phyloP scores from a whole-genome alignment of 2,113 vertebrate genomes.

The Grantiella picta region DNA sequence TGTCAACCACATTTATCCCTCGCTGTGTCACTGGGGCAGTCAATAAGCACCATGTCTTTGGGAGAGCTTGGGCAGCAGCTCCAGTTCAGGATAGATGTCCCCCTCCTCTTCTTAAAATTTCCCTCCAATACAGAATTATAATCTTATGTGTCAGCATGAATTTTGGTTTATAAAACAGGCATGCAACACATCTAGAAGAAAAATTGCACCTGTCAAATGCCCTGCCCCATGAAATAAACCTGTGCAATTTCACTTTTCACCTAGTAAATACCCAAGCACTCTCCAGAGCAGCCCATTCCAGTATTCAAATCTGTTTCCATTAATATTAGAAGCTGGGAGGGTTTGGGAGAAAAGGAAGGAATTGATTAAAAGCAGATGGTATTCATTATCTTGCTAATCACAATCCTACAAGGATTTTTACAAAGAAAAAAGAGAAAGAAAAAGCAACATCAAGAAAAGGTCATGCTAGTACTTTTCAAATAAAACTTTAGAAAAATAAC shows the following conservation, averaged over 20 bases:
- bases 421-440: constrained; percentile 35
- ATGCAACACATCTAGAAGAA: constrained; percentile 75
- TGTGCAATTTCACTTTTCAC: constrained; percentile 79
- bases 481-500: constrained; percentile 61
- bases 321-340: constrained; percentile 78
- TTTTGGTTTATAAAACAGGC: constrained; percentile 75
- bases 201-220: constrained; percentile 81
- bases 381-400: constrained; percentile 81
- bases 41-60: not conserved
- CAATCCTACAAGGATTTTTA: constrained; percentile 58
- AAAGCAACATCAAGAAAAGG: constrained; percentile 66
- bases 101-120: not conserved
- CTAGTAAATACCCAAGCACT: constrained; percentile 78
- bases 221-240: constrained; percentile 72
- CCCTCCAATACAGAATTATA: constrained; percentile 47
- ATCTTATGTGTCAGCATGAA: constrained; percentile 61
- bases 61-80: not conserved
- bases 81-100: not conserved
- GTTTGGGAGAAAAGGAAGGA: constrained; percentile 76
- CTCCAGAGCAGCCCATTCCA: constrained; percentile 73
- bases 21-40: not conserved
- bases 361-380: constrained; percentile 78
- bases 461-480: constrained; percentile 65
- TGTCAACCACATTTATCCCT: not conserved
- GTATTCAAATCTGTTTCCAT: constrained; percentile 78